phyloP scores from a whole-genome alignment of 2,888 invertebrate genomes.

The Chorisops tibialis region DNA sequence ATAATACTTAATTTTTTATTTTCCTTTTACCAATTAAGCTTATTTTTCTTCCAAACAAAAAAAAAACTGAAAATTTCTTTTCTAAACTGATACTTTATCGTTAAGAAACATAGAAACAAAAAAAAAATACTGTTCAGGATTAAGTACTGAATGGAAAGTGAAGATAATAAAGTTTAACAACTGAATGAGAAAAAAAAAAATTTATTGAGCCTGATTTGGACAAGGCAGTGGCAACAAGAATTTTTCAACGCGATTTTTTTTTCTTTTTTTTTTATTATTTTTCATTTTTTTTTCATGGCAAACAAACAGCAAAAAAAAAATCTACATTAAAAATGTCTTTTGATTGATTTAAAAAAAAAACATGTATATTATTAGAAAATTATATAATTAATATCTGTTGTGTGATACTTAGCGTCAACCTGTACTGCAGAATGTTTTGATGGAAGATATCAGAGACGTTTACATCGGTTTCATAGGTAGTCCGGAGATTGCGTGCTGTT shows the following conservation, averaged over 20 bases:
- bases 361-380: no score
- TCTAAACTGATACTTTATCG: background rate
- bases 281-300: no score
- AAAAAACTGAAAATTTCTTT: background rate
- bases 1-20: constrained; percentile 16
- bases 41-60: background rate
- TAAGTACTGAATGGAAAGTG: background rate
- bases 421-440: no score
- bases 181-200: constrained; percentile 5
- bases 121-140: background rate
- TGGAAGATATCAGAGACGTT: no score
- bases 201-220: constrained; percentile 10
- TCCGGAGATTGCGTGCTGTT: no score
- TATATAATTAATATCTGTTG: no score
- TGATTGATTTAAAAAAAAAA: no score
- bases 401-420: no score
- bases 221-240: constrained; percentile 10
- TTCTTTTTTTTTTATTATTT: no score
- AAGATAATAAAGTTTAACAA: constrained; percentile 14
- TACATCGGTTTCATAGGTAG: no score
- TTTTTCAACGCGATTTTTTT: background rate
- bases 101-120: background rate
- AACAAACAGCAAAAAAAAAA: no score
- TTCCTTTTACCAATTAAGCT: background rate
- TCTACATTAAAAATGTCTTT: no score